Evolutionary conservation across 2,113 vertebrate species (phyloP).

Genomic region (Rhinogobius similis): DNA sequence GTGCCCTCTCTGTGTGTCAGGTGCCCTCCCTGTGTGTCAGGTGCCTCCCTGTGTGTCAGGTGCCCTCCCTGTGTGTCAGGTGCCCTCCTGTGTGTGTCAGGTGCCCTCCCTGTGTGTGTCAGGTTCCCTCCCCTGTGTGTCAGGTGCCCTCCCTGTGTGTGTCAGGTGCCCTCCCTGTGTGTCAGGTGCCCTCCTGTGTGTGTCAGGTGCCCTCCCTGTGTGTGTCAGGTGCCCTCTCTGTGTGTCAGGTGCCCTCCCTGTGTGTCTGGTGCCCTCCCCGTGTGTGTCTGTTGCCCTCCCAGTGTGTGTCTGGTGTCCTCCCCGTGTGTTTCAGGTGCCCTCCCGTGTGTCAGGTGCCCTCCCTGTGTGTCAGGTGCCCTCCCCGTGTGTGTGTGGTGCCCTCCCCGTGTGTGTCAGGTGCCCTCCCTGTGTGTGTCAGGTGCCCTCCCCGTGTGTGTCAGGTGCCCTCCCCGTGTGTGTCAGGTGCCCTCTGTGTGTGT

Average conservation of each 20-base stretch:
- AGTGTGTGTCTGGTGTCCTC: not conserved
- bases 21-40: too few species aligned
- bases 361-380: too few species aligned
- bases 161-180: not conserved
- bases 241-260: not conserved
- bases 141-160: not conserved
- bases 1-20: too few species aligned
- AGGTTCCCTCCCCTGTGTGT: not conserved
- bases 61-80: not conserved
- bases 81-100: not conserved
- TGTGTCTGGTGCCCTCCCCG: not conserved
- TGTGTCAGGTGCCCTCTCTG: too few species aligned
- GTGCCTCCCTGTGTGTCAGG: too few species aligned
- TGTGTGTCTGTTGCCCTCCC: not conserved
- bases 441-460: not conserved
- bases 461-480: not conserved
- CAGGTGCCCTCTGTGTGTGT: not conserved
- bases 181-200: too few species aligned
- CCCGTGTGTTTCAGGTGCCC: too few species aligned
- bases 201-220: too few species aligned
- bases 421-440: not conserved
- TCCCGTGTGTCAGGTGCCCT: not conserved
- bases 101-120: not conserved
- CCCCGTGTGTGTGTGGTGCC: too few species aligned
- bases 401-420: not conserved